phyloP scores from a whole-genome alignment of 2,888 invertebrate species.

The Melanophora roralis region DNA sequence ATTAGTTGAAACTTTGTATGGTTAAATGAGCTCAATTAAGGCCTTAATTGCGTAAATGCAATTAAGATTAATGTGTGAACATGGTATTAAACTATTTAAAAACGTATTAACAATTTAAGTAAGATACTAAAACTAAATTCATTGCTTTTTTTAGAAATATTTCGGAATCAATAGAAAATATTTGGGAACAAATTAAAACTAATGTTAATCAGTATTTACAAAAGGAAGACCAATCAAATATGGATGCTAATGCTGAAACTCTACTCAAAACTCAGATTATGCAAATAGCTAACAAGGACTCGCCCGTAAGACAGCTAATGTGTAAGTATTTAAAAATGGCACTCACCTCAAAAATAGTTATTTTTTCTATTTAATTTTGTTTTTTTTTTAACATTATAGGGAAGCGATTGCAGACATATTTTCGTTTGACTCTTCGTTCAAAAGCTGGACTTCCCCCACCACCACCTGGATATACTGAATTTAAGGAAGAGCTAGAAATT shows the following conservation, averaged over 20 bases:
- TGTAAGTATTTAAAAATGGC: conserved; percentile 67
- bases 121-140: too few species aligned
- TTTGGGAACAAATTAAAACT: conserved; percentile 74
- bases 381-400: conserved; percentile 64
- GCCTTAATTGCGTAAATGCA: too few species aligned
- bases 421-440: conserved; percentile 71
- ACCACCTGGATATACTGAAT: conserved; percentile 75
- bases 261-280: conserved; percentile 72
- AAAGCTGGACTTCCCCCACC: conserved; percentile 69
- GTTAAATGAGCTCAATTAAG: too few species aligned
- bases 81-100: too few species aligned
- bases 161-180: conserved; percentile 69
- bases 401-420: conserved; percentile 74
- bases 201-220: conserved; percentile 70
- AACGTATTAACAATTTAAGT: too few species aligned
- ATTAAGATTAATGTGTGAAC: too few species aligned
- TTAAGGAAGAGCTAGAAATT: conserved; percentile 72
- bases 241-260: conserved; percentile 69
- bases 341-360: neutral
- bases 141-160: conserved; percentile 69
- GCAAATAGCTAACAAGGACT: conserved; percentile 70
- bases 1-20: too few species aligned
- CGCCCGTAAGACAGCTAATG: conserved; percentile 74
- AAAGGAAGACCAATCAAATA: conserved; percentile 67
- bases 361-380: neutral